Conservation (phyloP, 2,113 vertebrate genomes). For the Syngnathus floridae region DNA sequence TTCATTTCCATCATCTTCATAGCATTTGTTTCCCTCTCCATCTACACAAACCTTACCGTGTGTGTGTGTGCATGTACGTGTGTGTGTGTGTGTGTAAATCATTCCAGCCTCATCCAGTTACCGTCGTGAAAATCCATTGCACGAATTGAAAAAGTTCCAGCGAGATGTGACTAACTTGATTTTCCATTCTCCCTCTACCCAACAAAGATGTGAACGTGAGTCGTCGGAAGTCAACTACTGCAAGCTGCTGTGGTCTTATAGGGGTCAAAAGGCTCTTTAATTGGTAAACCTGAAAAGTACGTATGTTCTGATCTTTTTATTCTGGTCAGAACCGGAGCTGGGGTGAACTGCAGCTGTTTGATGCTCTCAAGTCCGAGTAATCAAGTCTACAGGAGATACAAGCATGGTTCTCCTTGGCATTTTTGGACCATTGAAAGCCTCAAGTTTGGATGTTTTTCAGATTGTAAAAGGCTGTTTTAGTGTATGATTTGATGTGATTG, state of each 20-base stretch:
- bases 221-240: slow-evolving; percentile 5
- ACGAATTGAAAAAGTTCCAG: slow-evolving; percentile 11
- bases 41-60: slow-evolving; percentile 4
- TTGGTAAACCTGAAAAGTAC: no score
- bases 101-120: slow-evolving; percentile 26
- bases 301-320: no score
- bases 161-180: slow-evolving; percentile 16
- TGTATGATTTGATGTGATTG: no score
- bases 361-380: no score
- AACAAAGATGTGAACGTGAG: slow-evolving; percentile 14
- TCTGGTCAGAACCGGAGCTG: no score
- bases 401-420: no score
- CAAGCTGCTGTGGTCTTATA: neutral
- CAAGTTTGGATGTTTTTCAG: no score
- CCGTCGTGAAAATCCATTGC: slow-evolving; percentile 43
- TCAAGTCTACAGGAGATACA: no score
- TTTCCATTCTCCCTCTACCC: slow-evolving; percentile 21
- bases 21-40: neutral
- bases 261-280: neutral
- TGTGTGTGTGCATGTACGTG: no score
- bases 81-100: slow-evolving; percentile 1
- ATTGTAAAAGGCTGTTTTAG: no score
- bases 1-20: neutral
- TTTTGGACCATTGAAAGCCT: no score
- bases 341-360: no score